These are phyloP conservation scores for Xylota sylvarum DNA, from an alignment of 2,888 invertebrate genomes.

Conservation along the genomic window DNA sequence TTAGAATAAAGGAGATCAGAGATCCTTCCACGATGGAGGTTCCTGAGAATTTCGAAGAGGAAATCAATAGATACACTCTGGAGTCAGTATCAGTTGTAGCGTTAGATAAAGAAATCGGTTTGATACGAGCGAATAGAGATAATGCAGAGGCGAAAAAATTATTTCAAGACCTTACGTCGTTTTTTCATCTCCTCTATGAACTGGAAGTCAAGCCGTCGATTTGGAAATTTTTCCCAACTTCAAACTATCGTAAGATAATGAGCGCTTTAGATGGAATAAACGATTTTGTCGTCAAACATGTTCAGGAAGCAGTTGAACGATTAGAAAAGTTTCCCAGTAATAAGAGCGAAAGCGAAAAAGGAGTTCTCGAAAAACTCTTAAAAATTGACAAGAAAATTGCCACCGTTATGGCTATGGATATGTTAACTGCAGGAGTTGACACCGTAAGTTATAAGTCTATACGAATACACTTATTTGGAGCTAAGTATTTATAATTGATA, in stretches of 20 bases:
- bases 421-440: constrained; percentile 90
- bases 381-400: constrained; percentile 88
- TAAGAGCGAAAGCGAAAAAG: constrained; percentile 83
- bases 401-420: constrained; percentile 89
- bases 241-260: constrained; percentile 79
- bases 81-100: constrained; percentile 86
- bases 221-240: constrained; percentile 79
- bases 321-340: constrained; percentile 75
- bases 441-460: constrained; percentile 86
- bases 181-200: constrained; percentile 74
- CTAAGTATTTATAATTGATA: no score
- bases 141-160: constrained; percentile 77
- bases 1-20: constrained; percentile 82
- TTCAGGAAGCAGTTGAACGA: constrained; percentile 82
- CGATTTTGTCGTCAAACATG: constrained; percentile 79
- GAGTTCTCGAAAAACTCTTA: constrained; percentile 88
- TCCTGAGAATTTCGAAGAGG: constrained; percentile 85
- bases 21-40: constrained; percentile 82
- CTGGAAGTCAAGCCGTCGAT: constrained; percentile 80
- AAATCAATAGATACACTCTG: constrained; percentile 87
- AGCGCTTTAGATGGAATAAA: constrained; percentile 79
- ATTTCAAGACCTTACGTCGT: constrained; percentile 66
- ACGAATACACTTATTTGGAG: no score
- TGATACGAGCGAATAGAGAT: constrained; percentile 77
- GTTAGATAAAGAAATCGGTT: constrained; percentile 82